Base-by-base conservation (phyloP, 2,113 vertebrate genomes). In the Leptobrachium ailaonicum region DNA sequence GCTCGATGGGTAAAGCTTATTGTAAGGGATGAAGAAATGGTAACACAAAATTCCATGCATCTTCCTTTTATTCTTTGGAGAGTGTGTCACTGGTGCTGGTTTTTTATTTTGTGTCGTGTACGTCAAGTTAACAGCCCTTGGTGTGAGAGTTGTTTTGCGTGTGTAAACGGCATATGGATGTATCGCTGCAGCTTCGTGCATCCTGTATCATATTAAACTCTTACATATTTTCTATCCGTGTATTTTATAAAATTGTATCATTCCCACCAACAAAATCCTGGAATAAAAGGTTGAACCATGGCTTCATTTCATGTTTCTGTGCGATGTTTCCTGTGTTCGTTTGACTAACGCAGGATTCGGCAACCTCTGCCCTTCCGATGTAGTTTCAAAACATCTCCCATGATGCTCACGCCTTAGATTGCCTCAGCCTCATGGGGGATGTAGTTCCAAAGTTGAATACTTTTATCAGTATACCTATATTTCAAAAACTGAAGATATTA, bases 161-260 rank as follows among this genome's bases (percentile, higher is more conserved):
- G 62, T 79, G 63, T 67, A 68, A 32, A 32, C 63, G 73, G 78
- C 71, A 42, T 64, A 54, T 73, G 77, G 71, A 66, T 66, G 77
- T 80, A 73, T 73, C 47, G 71, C 71, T 66, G 60, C 63, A 73
- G 78, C 78, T 74, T 80, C 4, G 78, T 73, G 53, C 50, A 53
- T 80, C 53, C 71, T 80, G 78, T 80, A 80, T 74, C 78, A 80
- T 80, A 70, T 86, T 84, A 82, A 80, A 82, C 83, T 32, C 20
- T 87, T 83, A 84, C 86, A 81, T 69, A 84, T 89, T 86, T 80
- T 83, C 82, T 84, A 87, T 88, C 76, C 14, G 70, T 80, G 78
- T 80, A 80, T 80, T 80, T 80, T 80, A 80, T 80, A 80, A 80
- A 32, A 80, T 67, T 76, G 68, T 71, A 80, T 68, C 67, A 79